Percentiles rank a stretch among this genome's conserved stretches.
These are phyloP conservation scores for Cyphomyrus discorhynchus DNA, from an alignment of 2,113 vertebrate genomes.

Conservation along the genomic window DNA sequence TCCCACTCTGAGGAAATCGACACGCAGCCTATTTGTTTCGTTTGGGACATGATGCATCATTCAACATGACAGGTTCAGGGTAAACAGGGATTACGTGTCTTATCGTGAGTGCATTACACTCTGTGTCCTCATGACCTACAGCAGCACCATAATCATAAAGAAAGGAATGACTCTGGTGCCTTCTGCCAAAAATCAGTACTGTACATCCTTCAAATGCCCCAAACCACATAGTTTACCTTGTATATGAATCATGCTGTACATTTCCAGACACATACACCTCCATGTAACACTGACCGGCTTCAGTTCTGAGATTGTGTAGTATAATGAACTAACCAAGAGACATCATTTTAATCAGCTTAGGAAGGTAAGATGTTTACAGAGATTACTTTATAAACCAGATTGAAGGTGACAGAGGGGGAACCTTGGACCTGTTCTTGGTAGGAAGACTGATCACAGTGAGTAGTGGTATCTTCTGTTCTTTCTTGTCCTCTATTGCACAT, in stretches of 20 bases:
- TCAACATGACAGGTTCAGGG: constrained; percentile 50
- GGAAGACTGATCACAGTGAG: constrained; percentile 47
- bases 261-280: not conserved
- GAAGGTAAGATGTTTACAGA: constrained; percentile 66
- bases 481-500: not conserved
- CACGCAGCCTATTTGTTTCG: constrained; percentile 13
- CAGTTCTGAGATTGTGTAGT: constrained; percentile 6
- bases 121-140: constrained; percentile 37
- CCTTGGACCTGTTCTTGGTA: constrained; percentile 40
- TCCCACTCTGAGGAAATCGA: not conserved
- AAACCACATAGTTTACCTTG: not conserved
- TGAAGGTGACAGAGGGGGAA: constrained; percentile 50
- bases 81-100: constrained; percentile 60
- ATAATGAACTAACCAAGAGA: constrained; percentile 17
- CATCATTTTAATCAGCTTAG: constrained; percentile 74
- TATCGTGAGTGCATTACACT: constrained; percentile 40
- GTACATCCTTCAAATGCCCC: not conserved
- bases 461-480: constrained; percentile 46
- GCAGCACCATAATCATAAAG: not conserved
- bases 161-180: not conserved
- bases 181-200: not conserved
- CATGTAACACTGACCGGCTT: not conserved
- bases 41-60: constrained; percentile 32
- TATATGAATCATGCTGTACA: not conserved
- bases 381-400: constrained; percentile 77